Percentiles rank a stretch among this genome's conserved stretches.
phyloP scores from a whole-genome alignment of 1,140 invertebrate species.

The Brachionus koreanus region DNA sequence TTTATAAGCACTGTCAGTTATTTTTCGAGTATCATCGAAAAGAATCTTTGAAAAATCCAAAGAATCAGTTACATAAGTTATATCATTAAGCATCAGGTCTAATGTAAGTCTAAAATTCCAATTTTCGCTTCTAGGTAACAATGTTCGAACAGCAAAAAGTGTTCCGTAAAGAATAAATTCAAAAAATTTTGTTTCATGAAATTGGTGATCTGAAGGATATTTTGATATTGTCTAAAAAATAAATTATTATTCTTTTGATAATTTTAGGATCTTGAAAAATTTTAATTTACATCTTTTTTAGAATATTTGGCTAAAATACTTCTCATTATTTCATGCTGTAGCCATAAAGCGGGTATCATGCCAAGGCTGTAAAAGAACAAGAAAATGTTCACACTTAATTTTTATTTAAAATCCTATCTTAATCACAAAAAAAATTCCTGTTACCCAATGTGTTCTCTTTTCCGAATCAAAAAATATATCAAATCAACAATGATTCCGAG shows the following conservation, averaged over 20 bases:
- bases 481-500: neutral
- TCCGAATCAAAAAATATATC: neutral
- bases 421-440: neutral
- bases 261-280: neutral
- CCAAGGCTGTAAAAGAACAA: constrained; percentile 19
- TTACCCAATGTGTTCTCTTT: constrained; percentile 26
- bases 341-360: constrained; percentile 25
- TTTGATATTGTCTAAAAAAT: constrained; percentile 6
- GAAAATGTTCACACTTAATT: neutral
- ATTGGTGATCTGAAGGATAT: constrained; percentile 27
- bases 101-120: constrained; percentile 19
- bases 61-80: constrained; percentile 10
- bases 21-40: constrained; percentile 15
- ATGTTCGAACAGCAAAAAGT: neutral
- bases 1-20: neutral
- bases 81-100: constrained; percentile 25
- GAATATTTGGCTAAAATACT: constrained; percentile 21
- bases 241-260: neutral
- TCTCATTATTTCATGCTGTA: constrained; percentile 37
- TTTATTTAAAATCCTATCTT: neutral
- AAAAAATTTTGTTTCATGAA: constrained; percentile 38
- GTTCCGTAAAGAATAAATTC: constrained; percentile 19
- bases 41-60: constrained; percentile 30
- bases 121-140: constrained; percentile 1
- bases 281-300: constrained; percentile 15